A percentile compares a stretch with the other conserved stretches of the same genome.
These are phyloP conservation scores for Mionectes olivaceus DNA, from an alignment of 2,797 vertebrate genomes.

Conservation along the genomic window DNA sequence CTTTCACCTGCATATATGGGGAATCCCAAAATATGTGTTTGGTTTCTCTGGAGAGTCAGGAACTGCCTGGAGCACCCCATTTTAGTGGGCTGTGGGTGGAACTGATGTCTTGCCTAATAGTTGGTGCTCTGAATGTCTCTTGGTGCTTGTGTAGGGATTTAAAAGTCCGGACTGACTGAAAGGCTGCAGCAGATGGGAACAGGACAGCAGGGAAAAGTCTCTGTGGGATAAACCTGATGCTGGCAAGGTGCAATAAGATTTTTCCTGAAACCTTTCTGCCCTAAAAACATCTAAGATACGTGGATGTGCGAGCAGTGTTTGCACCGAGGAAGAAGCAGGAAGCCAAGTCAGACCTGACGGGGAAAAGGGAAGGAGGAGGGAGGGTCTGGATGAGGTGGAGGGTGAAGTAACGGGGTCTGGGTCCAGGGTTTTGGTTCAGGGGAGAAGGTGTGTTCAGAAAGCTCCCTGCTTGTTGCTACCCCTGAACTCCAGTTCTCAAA, in stretches of 20 bases:
- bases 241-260: background rate
- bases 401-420: background rate
- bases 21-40: background rate
- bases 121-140: background rate
- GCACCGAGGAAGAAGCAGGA: background rate
- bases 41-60: background rate
- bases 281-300: background rate
- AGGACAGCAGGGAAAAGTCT: background rate
- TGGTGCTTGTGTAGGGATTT: background rate
- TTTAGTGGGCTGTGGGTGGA: fast-evolving
- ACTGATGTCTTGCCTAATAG: fast-evolving
- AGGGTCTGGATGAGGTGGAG: background rate
- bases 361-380: background rate
- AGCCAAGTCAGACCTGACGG: background rate
- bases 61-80: background rate
- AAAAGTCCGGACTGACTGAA: background rate
- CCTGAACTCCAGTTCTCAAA: background rate
- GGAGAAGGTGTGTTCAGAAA: background rate
- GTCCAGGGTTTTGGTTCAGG: background rate
- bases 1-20: fast-evolving
- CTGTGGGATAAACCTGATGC: background rate
- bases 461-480: background rate
- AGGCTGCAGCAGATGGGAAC: background rate
- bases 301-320: background rate
- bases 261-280: background rate